Conservation (phyloP, 2,888 invertebrate species). For the Theodoxus fluviatilis region DNA sequence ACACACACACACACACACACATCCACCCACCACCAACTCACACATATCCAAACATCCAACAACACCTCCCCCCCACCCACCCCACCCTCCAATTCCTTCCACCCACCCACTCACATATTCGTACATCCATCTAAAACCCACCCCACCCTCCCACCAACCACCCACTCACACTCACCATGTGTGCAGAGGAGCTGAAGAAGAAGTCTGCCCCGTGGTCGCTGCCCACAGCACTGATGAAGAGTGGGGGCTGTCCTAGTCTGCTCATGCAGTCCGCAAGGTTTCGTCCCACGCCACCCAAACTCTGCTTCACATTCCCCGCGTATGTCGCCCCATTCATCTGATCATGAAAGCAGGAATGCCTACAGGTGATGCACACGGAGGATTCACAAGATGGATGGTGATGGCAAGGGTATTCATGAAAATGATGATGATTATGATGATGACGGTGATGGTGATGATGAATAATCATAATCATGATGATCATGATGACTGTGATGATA, state of each 20-base stretch:
- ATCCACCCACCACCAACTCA: background rate
- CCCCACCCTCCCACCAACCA: background rate
- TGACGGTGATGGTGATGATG: no score
- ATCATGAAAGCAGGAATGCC: no score
- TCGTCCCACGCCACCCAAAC: constrained; percentile 86
- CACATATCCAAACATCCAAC: background rate
- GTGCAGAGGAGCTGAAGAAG: constrained; percentile 52
- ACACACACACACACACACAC: background rate
- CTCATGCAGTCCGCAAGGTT: constrained; percentile 88
- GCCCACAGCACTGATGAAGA: constrained; percentile 81
- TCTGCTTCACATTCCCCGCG: constrained; percentile 50
- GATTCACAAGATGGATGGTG: no score
- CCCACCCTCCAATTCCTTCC: background rate
- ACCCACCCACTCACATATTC: constrained; percentile 1
- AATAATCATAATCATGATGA: no score
- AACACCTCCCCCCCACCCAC: background rate
- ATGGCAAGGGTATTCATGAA: no score
- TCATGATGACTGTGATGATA: no score
- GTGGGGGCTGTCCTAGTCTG: constrained; percentile 72
- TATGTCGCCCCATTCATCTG: constrained; percentile 60
- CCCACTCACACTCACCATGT: constrained; percentile 61
- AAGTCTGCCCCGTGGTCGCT: constrained; percentile 70
- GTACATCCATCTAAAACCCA: background rate
- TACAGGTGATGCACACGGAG: no score
- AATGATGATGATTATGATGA: no score